Evolutionary conservation across 2,888 invertebrate genomes (phyloP).

Genomic region (Neocrepidodera transversa): DNA sequence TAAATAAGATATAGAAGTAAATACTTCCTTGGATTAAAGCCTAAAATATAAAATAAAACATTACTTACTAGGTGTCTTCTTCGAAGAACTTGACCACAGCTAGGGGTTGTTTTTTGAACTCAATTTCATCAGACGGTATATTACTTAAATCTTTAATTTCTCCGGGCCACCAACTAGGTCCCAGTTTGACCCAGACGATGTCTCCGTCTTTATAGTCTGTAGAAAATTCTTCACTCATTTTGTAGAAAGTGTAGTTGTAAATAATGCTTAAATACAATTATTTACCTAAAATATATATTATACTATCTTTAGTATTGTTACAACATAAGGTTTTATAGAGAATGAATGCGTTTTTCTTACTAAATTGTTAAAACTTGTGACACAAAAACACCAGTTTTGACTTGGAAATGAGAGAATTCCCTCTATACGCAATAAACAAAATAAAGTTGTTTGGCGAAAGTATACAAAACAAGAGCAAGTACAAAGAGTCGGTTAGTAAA

Average conservation of each 20-base stretch:
- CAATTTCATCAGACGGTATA: conserved; percentile 71
- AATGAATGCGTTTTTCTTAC: neutral
- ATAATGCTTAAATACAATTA: conserved; percentile 9
- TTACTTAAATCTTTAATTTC: conserved; percentile 71
- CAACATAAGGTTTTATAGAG: neutral
- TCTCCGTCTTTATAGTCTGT: conserved; percentile 74
- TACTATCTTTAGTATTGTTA: neutral
- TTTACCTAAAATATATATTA: conserved; percentile 14
- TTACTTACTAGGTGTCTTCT: conserved; percentile 80
- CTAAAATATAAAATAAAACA: too few species aligned
- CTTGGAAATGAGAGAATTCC: neutral
- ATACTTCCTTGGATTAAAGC: too few species aligned
- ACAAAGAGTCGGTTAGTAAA: neutral
- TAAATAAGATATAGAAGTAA: too few species aligned
- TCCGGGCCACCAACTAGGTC: conserved; percentile 86
- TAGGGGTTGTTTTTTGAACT: conserved; percentile 75
- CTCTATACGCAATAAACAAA: neutral
- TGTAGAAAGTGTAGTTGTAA: conserved; percentile 32
- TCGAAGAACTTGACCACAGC: conserved; percentile 86
- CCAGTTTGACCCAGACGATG: conserved; percentile 85
- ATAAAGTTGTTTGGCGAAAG: neutral
- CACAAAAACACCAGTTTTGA: conserved; percentile 5
- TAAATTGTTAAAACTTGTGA: neutral
- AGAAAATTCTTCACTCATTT: conserved; percentile 76
- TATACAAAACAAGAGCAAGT: neutral